Percentiles rank a stretch among this genome's conserved stretches.
Evolutionary conservation across 1,140 invertebrate species (phyloP).

Genomic region (Hylyphantes graminicola): DNA sequence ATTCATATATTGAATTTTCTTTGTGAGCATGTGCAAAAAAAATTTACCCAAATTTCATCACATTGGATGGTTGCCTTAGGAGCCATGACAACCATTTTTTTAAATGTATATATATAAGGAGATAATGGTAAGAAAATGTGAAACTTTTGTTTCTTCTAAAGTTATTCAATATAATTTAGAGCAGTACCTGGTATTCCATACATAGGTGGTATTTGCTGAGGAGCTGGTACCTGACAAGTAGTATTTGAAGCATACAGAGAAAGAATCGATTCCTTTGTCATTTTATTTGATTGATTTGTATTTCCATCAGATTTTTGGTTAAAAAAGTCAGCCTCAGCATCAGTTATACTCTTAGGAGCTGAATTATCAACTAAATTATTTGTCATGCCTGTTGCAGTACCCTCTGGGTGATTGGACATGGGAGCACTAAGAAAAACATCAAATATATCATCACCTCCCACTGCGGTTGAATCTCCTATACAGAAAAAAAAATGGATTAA

Average conservation of each 20-base stretch:
- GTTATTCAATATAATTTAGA: too few relatives aligned
- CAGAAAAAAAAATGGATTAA: too few relatives aligned
- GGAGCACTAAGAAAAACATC: constrained; percentile 62
- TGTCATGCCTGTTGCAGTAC: neutral
- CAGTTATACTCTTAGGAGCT: constrained; percentile 17
- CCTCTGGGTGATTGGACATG: constrained; percentile 8
- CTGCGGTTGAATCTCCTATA: too few relatives aligned
- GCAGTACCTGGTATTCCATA: constrained; percentile 47
- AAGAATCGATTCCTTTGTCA: constrained; percentile 94
- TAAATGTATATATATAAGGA: too few relatives aligned
- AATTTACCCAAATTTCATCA: too few relatives aligned
- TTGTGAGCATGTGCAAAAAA: too few relatives aligned
- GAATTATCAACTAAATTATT: neutral
- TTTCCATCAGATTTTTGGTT: constrained; percentile 80
- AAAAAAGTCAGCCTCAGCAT: constrained; percentile 91
- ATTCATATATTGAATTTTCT: too few relatives aligned
- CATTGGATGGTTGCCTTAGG: too few relatives aligned
- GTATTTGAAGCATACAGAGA: constrained; percentile 78
- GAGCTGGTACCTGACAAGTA: constrained; percentile 28
- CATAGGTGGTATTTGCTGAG: constrained; percentile 39
- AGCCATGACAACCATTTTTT: too few relatives aligned
- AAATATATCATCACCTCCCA: constrained; percentile 59
- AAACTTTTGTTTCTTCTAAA: too few relatives aligned
- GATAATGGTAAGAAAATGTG: too few relatives aligned
- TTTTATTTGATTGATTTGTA: constrained; percentile 77